These are phyloP conservation scores for Galerucella pusilla DNA, from an alignment of 2,888 invertebrate genomes.

Conservation along the genomic window DNA sequence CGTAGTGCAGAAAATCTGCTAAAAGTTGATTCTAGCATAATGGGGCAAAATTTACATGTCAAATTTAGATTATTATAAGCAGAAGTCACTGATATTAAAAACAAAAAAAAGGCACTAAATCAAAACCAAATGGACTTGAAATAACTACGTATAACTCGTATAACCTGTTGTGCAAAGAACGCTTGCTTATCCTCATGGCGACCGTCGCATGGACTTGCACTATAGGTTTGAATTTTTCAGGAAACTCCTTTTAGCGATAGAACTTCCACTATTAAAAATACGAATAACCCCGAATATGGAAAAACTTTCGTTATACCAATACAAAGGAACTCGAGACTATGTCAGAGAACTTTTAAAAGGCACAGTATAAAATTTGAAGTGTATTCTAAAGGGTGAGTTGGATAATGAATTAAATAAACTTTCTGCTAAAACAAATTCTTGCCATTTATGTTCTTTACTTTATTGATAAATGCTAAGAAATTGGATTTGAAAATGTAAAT, in stretches of 20 bases:
- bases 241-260: slow-evolving; percentile 80
- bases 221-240: slow-evolving; percentile 61
- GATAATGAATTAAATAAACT: no score
- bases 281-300: slow-evolving; percentile 90
- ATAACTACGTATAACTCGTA: no score
- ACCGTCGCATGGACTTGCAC: neutral
- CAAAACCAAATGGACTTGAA: slow-evolving; percentile 5
- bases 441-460: slow-evolving; percentile 11
- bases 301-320: slow-evolving; percentile 83
- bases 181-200: no score
- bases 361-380: slow-evolving; percentile 92
- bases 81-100: no score
- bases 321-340: slow-evolving; percentile 81
- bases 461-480: neutral
- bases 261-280: slow-evolving; percentile 83
- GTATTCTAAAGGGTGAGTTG: slow-evolving; percentile 88
- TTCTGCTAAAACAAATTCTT: slow-evolving; percentile 22
- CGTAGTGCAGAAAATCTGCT: no score
- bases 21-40: no score
- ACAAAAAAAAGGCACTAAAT: no score
- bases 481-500: neutral
- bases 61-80: no score
- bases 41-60: no score
- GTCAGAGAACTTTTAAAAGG: slow-evolving; percentile 88
- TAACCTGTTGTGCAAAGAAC: no score